Conservation (phyloP, 2,113 vertebrate genomes). For the Penelope pileata region DNA sequence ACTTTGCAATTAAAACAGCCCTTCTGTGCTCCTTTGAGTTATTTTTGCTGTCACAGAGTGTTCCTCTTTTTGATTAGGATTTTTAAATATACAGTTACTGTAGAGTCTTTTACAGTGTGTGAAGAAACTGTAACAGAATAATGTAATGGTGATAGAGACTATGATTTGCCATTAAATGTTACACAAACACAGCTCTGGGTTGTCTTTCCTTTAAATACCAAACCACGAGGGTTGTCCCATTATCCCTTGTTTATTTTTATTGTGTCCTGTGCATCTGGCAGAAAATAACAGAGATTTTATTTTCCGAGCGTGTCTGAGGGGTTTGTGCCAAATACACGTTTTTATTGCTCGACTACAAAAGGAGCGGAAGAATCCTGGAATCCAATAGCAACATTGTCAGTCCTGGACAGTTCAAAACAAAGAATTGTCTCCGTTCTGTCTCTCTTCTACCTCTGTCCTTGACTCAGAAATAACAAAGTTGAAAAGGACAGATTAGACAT, state of each 20-base stretch:
- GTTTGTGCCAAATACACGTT: constrained; percentile 8
- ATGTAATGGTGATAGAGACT: constrained; percentile 25
- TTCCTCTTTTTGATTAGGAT: constrained; percentile 33
- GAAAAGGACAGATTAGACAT: not conserved
- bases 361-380: not conserved
- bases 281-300: constrained; percentile 17
- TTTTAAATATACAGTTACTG: constrained; percentile 8
- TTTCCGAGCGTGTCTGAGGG: not conserved
- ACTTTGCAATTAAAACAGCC: not conserved
- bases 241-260: not conserved
- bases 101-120: constrained; percentile 28
- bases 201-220: constrained; percentile 15
- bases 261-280: not conserved
- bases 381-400: not conserved
- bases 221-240: not conserved
- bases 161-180: constrained; percentile 57
- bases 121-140: constrained; percentile 44
- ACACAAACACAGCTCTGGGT: not conserved
- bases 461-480: not conserved
- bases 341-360: not conserved
- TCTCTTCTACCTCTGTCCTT: not conserved
- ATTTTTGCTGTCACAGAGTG: constrained; percentile 27
- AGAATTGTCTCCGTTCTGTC: not conserved
- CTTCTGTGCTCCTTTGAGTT: not conserved
- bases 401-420: not conserved